These are phyloP conservation scores for Tachuris rubrigastra DNA, from an alignment of 2,113 vertebrate species.

Conservation along the genomic window DNA sequence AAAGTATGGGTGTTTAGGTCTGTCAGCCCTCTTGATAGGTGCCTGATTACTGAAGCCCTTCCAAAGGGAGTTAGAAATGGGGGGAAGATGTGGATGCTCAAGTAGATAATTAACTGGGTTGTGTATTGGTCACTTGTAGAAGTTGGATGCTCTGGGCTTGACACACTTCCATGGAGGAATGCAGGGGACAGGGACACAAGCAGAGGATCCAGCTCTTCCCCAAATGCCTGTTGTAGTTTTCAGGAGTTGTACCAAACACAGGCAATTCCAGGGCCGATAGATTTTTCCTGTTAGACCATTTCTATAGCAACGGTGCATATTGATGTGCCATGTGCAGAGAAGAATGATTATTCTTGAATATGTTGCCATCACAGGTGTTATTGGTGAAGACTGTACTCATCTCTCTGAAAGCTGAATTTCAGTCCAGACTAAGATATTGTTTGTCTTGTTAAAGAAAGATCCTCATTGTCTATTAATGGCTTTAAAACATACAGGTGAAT, in stretches of 20 bases:
- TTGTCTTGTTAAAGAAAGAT: background rate
- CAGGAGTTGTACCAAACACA: background rate
- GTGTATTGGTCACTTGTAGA: background rate
- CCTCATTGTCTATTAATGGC: background rate
- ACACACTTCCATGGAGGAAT: accelerated
- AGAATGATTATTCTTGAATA: background rate
- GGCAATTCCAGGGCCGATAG: background rate
- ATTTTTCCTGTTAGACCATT: background rate
- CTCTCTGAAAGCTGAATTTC: background rate
- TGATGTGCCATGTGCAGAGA: background rate
- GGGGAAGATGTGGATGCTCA: background rate
- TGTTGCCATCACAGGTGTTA: background rate
- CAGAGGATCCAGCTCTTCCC: background rate
- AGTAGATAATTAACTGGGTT: background rate
- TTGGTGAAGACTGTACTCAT: background rate
- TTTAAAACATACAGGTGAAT: background rate
- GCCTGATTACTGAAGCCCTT: background rate
- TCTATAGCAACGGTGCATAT: background rate
- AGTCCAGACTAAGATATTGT: background rate
- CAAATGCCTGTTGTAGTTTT: background rate
- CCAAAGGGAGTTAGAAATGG: background rate
- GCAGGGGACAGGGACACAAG: background rate
- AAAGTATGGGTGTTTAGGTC: background rate
- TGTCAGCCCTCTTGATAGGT: background rate
- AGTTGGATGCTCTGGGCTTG: background rate